Base-by-base conservation (phyloP, 2,113 vertebrate species). In the Scytalopus superciliaris region DNA sequence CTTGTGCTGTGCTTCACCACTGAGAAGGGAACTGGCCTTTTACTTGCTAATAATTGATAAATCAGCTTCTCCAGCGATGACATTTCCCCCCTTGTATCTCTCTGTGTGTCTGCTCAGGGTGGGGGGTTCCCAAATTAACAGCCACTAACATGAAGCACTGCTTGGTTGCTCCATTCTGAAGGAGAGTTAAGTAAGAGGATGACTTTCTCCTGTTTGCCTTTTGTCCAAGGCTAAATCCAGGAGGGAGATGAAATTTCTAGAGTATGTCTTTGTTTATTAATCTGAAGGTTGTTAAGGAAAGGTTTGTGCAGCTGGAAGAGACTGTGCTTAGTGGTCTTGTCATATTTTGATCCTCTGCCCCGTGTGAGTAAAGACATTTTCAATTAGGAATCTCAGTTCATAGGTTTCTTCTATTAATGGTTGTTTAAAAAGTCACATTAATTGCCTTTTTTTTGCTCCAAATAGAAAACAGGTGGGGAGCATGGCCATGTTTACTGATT, bases 401-500 rank as follows among this genome's bases (percentile, higher is more conserved):
- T 31, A 64, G 56, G 52, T 75, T 82, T 74, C 56, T 89, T 89
- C 72, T 79, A 84, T 79, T 89, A 87, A 72, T 49, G 0, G 1
- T 89, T 89, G 86, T 62, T 92, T 90, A n/a, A 86, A 94, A 89
- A 73, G 45, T 68, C 45, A 6, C 17, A 72, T 91, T 95, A 87
- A 89, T 91, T 78, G 66, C 10, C 44, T 23, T 67, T 82, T 79
- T 31, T 81, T 55, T n/a, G 1, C 55, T 84, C 64, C 84, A 87
- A 94, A 89, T 95, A 82, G 77, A 56, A 96, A 95, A 53, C 96
- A 93, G 91, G 78, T 94, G 94, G 84, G 93, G 81, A 92, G 37
- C 44, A 40, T 60, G 49, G 79, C n/a, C 6, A 5, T 96, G 69
- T 91, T 94, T 87, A 82, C 64, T 45, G 57, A 64, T 64, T 75